phyloP scores from a whole-genome alignment of 2,888 invertebrate genomes.

The Caenorhabditis sp. region DNA sequence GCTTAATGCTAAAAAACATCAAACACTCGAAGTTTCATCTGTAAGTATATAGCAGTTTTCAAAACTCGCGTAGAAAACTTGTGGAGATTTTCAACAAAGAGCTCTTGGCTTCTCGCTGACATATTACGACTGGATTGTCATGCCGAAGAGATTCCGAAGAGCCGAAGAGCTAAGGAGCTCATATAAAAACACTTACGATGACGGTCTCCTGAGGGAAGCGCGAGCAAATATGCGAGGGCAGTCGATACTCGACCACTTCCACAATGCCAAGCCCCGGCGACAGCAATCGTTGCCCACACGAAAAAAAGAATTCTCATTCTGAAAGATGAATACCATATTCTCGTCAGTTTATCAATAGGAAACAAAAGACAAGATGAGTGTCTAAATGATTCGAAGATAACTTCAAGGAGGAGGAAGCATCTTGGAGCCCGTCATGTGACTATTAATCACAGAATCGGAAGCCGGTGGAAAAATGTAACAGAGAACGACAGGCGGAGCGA shows the following conservation, averaged over 20 bases:
- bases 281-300: not conserved
- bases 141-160: too few relatives aligned
- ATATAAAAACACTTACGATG: slow-evolving; percentile 13
- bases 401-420: not conserved
- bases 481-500: not conserved
- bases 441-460: slow-evolving; percentile 3
- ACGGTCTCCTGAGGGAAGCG: not conserved
- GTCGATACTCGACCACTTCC: not conserved
- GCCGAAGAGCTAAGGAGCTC: too few relatives aligned
- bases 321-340: not conserved
- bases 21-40: too few relatives aligned
- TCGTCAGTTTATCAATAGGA: too few relatives aligned
- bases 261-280: not conserved
- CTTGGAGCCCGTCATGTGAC: not conserved
- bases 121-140: too few relatives aligned
- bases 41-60: too few relatives aligned
- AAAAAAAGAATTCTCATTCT: not conserved
- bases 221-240: not conserved
- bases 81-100: too few relatives aligned
- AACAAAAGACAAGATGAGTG: not conserved
- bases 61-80: too few relatives aligned
- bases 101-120: too few relatives aligned
- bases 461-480: not conserved
- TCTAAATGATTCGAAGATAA: not conserved
- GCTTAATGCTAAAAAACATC: too few relatives aligned